A percentile compares a stretch with the other conserved stretches of the same genome.
phyloP scores from a whole-genome alignment of 2,888 invertebrate genomes.

The Ophioninae sp. region DNA sequence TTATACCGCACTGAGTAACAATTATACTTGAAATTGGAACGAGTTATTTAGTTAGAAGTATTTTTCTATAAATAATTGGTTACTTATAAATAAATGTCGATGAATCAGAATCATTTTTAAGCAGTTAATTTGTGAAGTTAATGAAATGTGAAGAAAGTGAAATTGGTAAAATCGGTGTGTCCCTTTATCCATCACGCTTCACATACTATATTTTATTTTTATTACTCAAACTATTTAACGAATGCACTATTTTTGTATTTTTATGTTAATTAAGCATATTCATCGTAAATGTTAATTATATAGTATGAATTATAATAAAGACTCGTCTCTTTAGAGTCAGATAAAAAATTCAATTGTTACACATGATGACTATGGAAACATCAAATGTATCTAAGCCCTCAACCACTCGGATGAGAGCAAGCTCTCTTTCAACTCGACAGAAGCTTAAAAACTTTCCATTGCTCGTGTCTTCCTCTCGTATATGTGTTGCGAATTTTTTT shows the following conservation, averaged over 20 bases:
- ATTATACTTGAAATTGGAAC: not conserved
- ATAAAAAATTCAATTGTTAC: slow-evolving; percentile 55
- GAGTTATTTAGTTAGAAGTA: too few relatives aligned
- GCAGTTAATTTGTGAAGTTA: too few relatives aligned
- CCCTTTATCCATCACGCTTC: too few relatives aligned
- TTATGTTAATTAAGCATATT: not conserved
- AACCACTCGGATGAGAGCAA: slow-evolving; percentile 30
- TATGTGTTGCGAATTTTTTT: slow-evolving; percentile 11
- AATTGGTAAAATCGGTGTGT: too few relatives aligned
- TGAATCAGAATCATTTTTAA: too few relatives aligned
- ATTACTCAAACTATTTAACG: not conserved
- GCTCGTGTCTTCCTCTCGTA: slow-evolving; percentile 12
- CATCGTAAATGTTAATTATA: not conserved
- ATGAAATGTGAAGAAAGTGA: too few relatives aligned
- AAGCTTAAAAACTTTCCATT: slow-evolving; percentile 52
- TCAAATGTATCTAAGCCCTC: slow-evolving; percentile 16
- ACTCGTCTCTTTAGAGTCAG: slow-evolving; percentile 36
- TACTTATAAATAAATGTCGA: too few relatives aligned
- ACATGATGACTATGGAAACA: slow-evolving; percentile 30
- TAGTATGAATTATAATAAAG: slow-evolving; percentile 23
- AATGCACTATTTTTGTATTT: not conserved
- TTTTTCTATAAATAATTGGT: too few relatives aligned
- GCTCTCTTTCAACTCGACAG: slow-evolving; percentile 46
- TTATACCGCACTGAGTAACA: not conserved
- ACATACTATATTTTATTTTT: too few relatives aligned